A percentile compares a stretch with the other conserved stretches of the same genome.
These are phyloP conservation scores for Hydrozoanthus gracilis DNA, from an alignment of 92 coral and sea anemone genomes.

Conservation along the genomic window DNA sequence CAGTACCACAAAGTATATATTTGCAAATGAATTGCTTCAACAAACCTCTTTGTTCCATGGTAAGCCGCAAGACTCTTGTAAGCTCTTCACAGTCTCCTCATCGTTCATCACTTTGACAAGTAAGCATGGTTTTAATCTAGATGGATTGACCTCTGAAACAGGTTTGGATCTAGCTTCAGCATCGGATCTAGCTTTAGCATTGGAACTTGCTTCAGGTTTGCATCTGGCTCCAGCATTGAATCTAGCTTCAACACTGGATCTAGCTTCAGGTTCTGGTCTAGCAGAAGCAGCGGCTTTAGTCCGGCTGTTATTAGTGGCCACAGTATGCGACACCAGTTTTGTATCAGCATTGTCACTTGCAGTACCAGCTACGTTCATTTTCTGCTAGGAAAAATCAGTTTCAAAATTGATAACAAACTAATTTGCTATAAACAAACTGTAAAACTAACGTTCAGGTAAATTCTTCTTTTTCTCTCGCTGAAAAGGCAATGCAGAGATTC, in stretches of 20 bases:
- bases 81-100: not conserved
- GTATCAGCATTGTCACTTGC: not conserved
- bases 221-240: no score
- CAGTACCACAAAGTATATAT: no score
- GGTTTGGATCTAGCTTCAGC: not conserved
- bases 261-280: not conserved
- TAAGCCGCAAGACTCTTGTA: slow-evolving; percentile 15
- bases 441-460: no score
- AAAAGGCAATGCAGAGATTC: no score
- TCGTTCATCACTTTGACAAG: slow-evolving; percentile 11
- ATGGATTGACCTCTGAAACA: not conserved
- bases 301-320: not conserved
- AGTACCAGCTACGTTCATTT: not conserved
- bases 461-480: no score
- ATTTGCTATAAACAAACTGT: no score
- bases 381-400: not conserved
- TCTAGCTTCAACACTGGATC: no score
- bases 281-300: not conserved
- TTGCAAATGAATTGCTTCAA: no score
- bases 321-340: not conserved
- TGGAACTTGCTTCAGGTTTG: not conserved
- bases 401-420: no score
- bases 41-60: not conserved
- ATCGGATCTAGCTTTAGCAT: not conserved
- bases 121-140: not conserved